Conservation (phyloP, 2,797 vertebrate genomes). For the Argya squamiceps region DNA sequence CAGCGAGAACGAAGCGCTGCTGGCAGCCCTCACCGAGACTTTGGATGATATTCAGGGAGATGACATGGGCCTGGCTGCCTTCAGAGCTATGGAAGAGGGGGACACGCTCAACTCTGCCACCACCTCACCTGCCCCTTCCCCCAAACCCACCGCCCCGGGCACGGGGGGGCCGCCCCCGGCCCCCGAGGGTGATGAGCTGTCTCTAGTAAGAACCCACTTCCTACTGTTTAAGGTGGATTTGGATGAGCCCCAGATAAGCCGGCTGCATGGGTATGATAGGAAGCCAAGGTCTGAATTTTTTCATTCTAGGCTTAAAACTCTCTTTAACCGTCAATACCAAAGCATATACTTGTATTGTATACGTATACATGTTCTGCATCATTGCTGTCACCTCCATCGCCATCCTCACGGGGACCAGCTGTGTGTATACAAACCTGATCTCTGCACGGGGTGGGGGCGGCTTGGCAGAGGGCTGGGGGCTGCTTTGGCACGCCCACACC, state of each 20-base stretch:
- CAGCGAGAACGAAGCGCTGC: conserved; percentile 94
- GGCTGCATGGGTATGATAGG: conserved; percentile 81
- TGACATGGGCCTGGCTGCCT: conserved; percentile 88
- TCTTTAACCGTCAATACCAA: conserved; percentile 73
- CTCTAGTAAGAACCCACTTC: conserved; percentile 89
- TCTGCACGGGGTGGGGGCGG: neutral
- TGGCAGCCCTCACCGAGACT: conserved; percentile 94
- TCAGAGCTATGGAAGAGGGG: conserved; percentile 86
- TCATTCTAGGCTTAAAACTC: conserved; percentile 86
- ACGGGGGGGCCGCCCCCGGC: conserved; percentile 72
- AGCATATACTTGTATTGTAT: conserved; percentile 76
- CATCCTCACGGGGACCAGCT: conserved; percentile 56
- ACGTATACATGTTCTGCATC: conserved; percentile 72
- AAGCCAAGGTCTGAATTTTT: conserved; percentile 89
- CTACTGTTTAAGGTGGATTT: conserved; percentile 82
- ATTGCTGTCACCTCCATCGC: conserved; percentile 69
- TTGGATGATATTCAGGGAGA: conserved; percentile 93
- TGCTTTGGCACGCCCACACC: conserved; percentile 2
- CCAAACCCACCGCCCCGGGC: conserved; percentile 78
- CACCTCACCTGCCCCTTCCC: conserved; percentile 71
- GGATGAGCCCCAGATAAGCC: conserved; percentile 82
- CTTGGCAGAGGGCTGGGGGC: neutral
- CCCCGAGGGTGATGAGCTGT: conserved; percentile 89
- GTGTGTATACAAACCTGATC: neutral
- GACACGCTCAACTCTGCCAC: conserved; percentile 70